Evolutionary conservation across 2,113 vertebrate species (phyloP).

Genomic region (Oriolus oriolus): DNA sequence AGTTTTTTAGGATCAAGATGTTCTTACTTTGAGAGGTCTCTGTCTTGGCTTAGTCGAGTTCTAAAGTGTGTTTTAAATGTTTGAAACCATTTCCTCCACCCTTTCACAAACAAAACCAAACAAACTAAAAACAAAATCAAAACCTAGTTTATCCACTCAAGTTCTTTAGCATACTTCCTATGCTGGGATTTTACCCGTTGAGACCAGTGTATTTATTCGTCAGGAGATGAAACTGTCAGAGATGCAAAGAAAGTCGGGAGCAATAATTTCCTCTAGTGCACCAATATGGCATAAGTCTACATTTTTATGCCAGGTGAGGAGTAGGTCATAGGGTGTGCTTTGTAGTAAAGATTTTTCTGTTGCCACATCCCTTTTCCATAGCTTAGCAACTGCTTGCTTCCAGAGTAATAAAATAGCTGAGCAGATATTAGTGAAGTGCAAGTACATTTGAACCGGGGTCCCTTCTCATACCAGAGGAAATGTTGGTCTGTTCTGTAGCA

Average conservation of each 20-base stretch:
- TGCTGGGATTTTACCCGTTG: background rate
- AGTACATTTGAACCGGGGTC: background rate
- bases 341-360: background rate
- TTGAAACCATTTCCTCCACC: background rate
- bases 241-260: background rate
- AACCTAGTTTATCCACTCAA: background rate
- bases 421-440: background rate
- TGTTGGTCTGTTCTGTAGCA: background rate
- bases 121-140: background rate
- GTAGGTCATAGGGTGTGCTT: background rate
- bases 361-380: background rate
- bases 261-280: background rate
- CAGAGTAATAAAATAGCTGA: background rate
- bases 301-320: background rate
- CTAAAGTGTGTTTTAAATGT: background rate
- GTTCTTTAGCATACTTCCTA: background rate
- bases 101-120: accelerated
- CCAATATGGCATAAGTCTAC: background rate
- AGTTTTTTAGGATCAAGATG: background rate
- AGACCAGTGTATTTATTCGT: background rate
- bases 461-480: background rate
- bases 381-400: background rate
- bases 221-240: background rate
- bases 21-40: background rate
- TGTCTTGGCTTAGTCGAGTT: background rate